A percentile compares a stretch with the other conserved stretches of the same genome.
Conservation (phyloP, 2,113 vertebrate species). For the Megaceryle maxima region DNA sequence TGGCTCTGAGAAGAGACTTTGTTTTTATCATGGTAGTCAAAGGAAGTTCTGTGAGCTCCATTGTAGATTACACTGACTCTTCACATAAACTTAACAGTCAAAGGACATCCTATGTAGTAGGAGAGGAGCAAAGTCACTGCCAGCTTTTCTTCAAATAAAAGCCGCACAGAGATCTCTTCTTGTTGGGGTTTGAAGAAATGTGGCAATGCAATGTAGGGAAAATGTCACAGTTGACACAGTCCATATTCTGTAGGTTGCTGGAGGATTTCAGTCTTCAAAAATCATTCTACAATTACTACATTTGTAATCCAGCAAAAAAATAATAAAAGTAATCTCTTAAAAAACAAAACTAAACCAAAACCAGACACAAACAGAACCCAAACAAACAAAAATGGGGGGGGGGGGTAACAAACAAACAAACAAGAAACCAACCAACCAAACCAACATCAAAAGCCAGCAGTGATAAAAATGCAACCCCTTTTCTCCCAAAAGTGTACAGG, state of each 20-base stretch:
- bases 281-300: background rate
- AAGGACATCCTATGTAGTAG: background rate
- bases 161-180: background rate
- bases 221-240: background rate
- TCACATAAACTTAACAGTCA: background rate
- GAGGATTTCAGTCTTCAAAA: background rate
- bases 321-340: background rate
- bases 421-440: background rate
- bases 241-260: background rate
- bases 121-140: background rate
- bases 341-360: background rate
- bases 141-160: background rate
- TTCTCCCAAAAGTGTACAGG: background rate
- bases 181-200: background rate
- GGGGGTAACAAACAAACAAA: no score
- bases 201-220: background rate
- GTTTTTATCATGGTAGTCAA: background rate
- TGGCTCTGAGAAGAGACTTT: background rate
- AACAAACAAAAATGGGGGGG: no score
- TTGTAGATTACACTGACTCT: background rate
- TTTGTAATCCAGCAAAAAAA: background rate
- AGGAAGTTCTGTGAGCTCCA: background rate
- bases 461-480: background rate
- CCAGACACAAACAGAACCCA: no score
- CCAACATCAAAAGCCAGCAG: no score